These are phyloP conservation scores for Drosophila mulleri DNA, from an alignment of 2,888 invertebrate genomes.

Conservation along the genomic window DNA sequence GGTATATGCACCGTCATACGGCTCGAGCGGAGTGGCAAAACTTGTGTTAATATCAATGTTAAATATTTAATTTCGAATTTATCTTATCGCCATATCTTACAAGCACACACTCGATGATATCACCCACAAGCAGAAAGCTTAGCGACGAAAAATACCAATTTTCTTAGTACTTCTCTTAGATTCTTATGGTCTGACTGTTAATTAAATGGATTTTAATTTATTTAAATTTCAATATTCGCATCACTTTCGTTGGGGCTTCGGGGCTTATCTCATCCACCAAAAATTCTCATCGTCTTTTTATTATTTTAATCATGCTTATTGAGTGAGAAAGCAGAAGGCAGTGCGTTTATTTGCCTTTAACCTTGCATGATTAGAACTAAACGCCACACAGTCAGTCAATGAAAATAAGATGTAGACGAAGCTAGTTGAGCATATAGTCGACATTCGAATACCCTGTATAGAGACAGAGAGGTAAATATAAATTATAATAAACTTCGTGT, in stretches of 20 bases:
- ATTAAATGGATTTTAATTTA: slow-evolving; percentile 51
- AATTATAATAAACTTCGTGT: no score
- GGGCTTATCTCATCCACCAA: slow-evolving; percentile 68
- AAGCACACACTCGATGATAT: slow-evolving; percentile 61
- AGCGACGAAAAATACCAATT: slow-evolving; percentile 12
- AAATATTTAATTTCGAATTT: slow-evolving; percentile 77
- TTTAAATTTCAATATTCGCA: slow-evolving; percentile 18
- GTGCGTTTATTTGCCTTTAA: slow-evolving; percentile 53
- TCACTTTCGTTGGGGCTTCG: slow-evolving; percentile 24
- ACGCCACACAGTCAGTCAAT: slow-evolving; percentile 20
- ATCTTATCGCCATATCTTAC: slow-evolving; percentile 70
- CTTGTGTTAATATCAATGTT: slow-evolving; percentile 75
- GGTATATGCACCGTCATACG: background rate
- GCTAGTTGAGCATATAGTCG: background rate
- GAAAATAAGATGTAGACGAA: slow-evolving; percentile 33
- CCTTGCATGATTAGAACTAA: slow-evolving; percentile 25
- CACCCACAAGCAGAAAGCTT: slow-evolving; percentile 31
- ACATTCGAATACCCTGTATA: slow-evolving; percentile 13
- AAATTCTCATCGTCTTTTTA: slow-evolving; percentile 41
- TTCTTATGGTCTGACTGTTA: slow-evolving; percentile 17
- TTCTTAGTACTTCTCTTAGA: slow-evolving; percentile 1
- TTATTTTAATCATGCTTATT: slow-evolving; percentile 42
- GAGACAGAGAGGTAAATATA: no score
- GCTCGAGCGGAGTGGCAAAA: slow-evolving; percentile 65
- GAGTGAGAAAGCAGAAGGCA: slow-evolving; percentile 39